A percentile compares a stretch with the other conserved stretches of the same genome.
Conservation (phyloP, 2,113 vertebrate genomes). For the Hyla sarda region DNA sequence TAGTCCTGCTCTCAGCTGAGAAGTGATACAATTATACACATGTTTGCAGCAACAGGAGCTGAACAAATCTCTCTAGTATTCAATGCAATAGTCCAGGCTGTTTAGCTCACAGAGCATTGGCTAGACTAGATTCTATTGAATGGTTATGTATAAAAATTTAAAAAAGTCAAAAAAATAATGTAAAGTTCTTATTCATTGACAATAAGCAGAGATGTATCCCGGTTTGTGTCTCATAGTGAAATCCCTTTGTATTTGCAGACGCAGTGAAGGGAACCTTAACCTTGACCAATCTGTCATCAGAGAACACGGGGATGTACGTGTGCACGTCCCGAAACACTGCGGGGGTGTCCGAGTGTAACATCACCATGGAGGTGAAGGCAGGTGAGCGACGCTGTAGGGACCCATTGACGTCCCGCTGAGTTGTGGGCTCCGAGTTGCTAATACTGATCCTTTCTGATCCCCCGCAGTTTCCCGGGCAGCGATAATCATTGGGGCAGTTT, state of each 20-base stretch:
- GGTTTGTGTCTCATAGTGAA: too few relatives aligned
- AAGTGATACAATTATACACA: too few relatives aligned
- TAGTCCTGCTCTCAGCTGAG: too few relatives aligned
- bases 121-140: too few relatives aligned
- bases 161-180: too few relatives aligned
- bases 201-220: too few relatives aligned
- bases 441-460: neutral
- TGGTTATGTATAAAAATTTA: too few relatives aligned
- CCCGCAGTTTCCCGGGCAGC: slow-evolving; percentile 75
- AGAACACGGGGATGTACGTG: slow-evolving; percentile 84
- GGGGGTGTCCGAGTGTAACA: slow-evolving; percentile 76
- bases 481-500: slow-evolving; percentile 79
- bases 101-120: too few relatives aligned
- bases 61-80: too few relatives aligned
- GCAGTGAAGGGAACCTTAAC: slow-evolving; percentile 73
- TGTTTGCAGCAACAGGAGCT: too few relatives aligned
- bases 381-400: slow-evolving; percentile 71
- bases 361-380: slow-evolving; percentile 79
- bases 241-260: slow-evolving; percentile 73
- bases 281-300: slow-evolving; percentile 80
- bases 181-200: too few relatives aligned
- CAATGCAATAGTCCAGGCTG: too few relatives aligned
- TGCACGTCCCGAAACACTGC: slow-evolving; percentile 79
- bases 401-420: neutral
- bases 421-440: neutral